Evolutionary conservation across 2,797 vertebrate genomes (phyloP), one percentile per base, ranked within the genome.

Genomic region (Dendrocincla fuliginosa): DNA sequence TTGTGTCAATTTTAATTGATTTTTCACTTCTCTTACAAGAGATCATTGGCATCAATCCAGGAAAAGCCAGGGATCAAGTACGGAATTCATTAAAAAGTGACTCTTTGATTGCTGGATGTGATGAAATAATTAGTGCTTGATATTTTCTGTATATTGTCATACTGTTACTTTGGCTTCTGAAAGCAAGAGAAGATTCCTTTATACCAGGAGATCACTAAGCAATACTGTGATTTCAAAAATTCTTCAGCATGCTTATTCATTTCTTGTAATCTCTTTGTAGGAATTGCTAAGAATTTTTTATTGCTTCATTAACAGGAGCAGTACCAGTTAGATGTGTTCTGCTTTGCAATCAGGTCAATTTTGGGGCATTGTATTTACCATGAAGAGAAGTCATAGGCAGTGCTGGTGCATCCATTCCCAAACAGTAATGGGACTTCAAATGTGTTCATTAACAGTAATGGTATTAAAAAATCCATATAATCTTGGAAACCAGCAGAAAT

Each of bases 1-100:
- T 85, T 86, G 90, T 79, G 39, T 96, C 42, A 87, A 88, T 97
- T 97, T 93, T 94, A 97, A 97, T 97, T 97, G 97, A 97, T 97
- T 97, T 93, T 71, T 83, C 33, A 28, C n/a, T 59, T 67, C 30
- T 84, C 2, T 67, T 97, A 44, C 25, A 84, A 95, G 70, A 92
- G 78, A 61, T 83, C 4, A 0, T 84, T 97, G 97, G 95, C 95
- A 67, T 16, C 7, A 61, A 74, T 85, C 96, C 96, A 96, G 77
- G 87, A 87, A 93, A 94, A 95, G 74, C 30, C 41, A 23, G 74
- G 32, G 61, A 44, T 75, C 65, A 78, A 93, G 28, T 16, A 53
- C 74, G 89, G 93, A 95, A 96, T 97, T 96, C 56, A 89, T 97
- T 87, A 93, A 84, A 97, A 96, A 89, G 75, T 55, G 81, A 90